Evolutionary conservation across 2,113 vertebrate species (phyloP).

Genomic region (Martes martes): DNA sequence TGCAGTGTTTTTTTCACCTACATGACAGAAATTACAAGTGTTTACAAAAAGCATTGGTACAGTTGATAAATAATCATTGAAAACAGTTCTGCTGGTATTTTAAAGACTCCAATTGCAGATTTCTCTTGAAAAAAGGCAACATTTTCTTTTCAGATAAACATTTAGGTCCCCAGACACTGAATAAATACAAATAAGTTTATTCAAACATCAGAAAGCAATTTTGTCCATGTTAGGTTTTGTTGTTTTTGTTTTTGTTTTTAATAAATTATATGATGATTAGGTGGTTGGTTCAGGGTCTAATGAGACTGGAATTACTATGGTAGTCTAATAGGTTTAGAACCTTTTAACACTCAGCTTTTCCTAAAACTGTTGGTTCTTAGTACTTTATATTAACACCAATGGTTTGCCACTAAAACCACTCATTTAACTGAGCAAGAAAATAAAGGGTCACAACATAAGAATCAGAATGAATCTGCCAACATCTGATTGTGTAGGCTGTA

Average conservation of each 20-base stretch:
- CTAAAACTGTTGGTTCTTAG: background rate
- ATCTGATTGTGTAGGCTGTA: background rate
- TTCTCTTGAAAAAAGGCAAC: background rate
- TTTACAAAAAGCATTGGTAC: background rate
- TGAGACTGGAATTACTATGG: background rate
- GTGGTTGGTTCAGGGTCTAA: background rate
- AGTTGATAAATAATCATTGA: background rate
- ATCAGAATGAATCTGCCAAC: background rate
- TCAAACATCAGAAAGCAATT: background rate
- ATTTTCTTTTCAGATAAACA: background rate
- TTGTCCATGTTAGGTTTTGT: background rate
- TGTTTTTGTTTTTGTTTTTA: background rate
- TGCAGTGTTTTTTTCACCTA: background rate
- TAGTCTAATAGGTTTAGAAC: background rate
- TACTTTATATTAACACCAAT: background rate
- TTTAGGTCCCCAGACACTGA: background rate
- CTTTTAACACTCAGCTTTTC: background rate
- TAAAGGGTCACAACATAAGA: background rate
- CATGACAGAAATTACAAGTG: background rate
- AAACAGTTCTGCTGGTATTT: background rate
- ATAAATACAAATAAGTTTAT: conserved; percentile 1
- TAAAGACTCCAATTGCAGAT: background rate
- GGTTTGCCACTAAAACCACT: background rate
- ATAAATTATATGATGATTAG: background rate
- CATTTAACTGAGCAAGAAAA: background rate